These are phyloP conservation scores for Coremacera marginata DNA, from an alignment of 2,888 invertebrate species.

Conservation along the genomic window DNA sequence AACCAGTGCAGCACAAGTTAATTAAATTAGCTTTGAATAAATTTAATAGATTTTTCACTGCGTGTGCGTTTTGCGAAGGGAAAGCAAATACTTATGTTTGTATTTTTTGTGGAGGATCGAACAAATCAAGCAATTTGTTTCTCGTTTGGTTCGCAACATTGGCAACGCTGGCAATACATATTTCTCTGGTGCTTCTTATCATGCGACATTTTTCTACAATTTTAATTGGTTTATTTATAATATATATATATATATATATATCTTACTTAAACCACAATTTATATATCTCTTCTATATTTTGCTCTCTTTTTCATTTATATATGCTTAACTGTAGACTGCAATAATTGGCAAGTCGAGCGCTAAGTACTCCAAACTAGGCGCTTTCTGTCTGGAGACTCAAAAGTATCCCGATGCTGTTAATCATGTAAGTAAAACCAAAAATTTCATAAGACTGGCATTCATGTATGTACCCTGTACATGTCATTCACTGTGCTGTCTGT, in stretches of 20 bases:
- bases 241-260: neutral
- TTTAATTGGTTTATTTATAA: too few species aligned
- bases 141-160: too few species aligned
- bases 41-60: slow-evolving; percentile 13
- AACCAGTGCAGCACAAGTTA: slow-evolving; percentile 10
- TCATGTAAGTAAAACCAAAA: slow-evolving; percentile 73
- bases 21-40: slow-evolving; percentile 11
- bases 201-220: too few species aligned
- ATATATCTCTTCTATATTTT: neutral
- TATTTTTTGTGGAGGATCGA: neutral
- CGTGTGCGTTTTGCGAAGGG: neutral
- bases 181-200: too few species aligned
- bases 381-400: slow-evolving; percentile 91
- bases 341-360: slow-evolving; percentile 79
- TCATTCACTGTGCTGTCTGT: neutral
- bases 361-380: slow-evolving; percentile 80
- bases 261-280: neutral
- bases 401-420: slow-evolving; percentile 93
- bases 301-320: neutral
- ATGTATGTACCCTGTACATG: neutral
- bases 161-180: too few species aligned
- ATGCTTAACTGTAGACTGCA: slow-evolving; percentile 57
- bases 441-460: neutral
- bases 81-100: neutral
- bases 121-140: neutral